Conservation (phyloP, 2,797 vertebrate genomes). For the Smutsia gigantea region DNA sequence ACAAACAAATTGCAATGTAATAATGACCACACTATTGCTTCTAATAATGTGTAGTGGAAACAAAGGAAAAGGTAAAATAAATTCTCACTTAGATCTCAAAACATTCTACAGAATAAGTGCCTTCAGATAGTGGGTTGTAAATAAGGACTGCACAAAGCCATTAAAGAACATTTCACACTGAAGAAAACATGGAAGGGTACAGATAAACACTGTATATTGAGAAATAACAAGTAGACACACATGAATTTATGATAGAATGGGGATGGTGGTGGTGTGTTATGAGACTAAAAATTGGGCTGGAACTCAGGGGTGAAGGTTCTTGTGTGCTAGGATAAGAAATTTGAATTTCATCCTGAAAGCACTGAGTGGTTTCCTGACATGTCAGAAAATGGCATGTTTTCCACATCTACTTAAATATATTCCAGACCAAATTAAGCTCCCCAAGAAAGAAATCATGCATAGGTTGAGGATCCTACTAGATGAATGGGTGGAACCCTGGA, state of each 20-base stretch:
- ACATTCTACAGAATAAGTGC: not conserved
- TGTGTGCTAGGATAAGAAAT: not conserved
- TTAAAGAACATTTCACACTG: not conserved
- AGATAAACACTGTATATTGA: not conserved
- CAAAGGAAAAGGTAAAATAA: not conserved
- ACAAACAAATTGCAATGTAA: not conserved
- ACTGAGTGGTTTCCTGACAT: constrained; percentile 57
- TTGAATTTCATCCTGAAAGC: constrained; percentile 42
- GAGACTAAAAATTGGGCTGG: not conserved
- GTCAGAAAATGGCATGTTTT: constrained; percentile 69
- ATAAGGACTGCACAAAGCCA: not conserved
- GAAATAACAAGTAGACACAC: not conserved
- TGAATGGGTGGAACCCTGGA: not conserved
- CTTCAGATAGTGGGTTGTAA: not conserved
- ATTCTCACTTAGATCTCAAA: not conserved
- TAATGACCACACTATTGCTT: not conserved
- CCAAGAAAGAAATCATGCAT: not conserved
- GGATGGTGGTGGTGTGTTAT: not conserved
- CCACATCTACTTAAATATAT: constrained; percentile 55
- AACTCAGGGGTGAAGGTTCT: not conserved
- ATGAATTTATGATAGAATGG: not conserved
- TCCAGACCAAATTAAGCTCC: constrained; percentile 36
- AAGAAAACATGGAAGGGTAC: not conserved
- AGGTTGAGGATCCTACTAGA: not conserved
- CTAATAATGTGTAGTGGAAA: not conserved